Evolutionary conservation across 2,888 invertebrate genomes (phyloP), one percentile per base, ranked within the genome.

Genomic region (Heliothis peltigera): DNA sequence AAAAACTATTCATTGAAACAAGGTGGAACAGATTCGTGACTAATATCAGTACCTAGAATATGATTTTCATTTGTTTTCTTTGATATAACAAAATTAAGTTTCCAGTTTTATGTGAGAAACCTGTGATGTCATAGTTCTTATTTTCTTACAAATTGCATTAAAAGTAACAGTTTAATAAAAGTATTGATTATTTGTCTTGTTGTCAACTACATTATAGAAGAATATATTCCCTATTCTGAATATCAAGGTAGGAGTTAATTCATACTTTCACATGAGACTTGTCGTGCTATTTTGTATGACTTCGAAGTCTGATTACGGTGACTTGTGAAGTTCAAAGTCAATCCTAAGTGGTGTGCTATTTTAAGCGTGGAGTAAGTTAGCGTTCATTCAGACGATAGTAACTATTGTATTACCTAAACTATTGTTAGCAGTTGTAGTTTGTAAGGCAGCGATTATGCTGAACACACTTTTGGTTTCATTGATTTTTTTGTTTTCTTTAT

Each of bases 271-370:
- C 66, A 69, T 71, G 73, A 72, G 64, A 75, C 65, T 64, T 57
- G 63, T 51, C 55, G 32, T 64, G 48, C 53, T 68, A 71, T 68
- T 70, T 84, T 84, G 75, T 82, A 75, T 71, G 82, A 73, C 79
- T 85, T 85, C 84, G 64, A 70, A 80, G 77, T 70, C 78, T 78
- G 75, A 74, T 74, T 75, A 70, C 74, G 56, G 74, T 81, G 84
- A 84, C 83, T 84, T 80, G 61, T 76, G 60, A 79, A 86, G 86
- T 86, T 87, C 86, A 86, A 87, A 87, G 87, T 87, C 86, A 86
- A 76, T 80, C 49, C 47, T 72, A 83, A 79, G 77, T 83, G 63
- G 49, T 48, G 63, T 79, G 82, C 83, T 86, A 86, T 86, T 86
- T 86, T 79, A 77, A 79, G 81, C 58, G 21, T 55, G 52, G 64